Evolutionary conservation across 2,888 invertebrate species (phyloP), one percentile per base, ranked within the genome.

Genomic region (Lasioglossum malachurum): DNA sequence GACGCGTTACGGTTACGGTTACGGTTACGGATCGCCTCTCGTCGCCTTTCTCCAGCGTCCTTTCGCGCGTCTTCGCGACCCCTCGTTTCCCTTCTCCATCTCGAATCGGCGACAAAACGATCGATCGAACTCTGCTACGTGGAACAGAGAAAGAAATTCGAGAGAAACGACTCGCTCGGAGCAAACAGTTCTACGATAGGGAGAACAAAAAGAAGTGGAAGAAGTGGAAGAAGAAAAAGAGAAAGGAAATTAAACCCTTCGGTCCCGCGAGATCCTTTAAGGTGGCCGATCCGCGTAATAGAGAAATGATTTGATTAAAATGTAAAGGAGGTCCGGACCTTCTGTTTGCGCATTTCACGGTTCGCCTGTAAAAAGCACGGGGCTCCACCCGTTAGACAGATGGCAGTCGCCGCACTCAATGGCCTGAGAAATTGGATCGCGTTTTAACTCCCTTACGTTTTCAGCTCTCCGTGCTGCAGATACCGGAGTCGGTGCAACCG

Each of bases 391-490:
- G 94, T 94, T 94, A 95, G 95, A 95, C 95, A 95, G 95, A 95
- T 95, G 95, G 95, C 93, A 95, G 94, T 94, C 94, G 94, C 94
- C 95, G 94, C 94, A 94, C 93, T 95, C 95, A 95, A 95, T 95
- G 95, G 95, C 94, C 95, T 95, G 95, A 95, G 94, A 95, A 95
- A 95, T 95, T 95, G 95, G 95, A 95, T 95, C 94, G 95, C 95
- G 93, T 95, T 95, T 95, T 94, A 94, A 95, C 95, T 95, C 95
- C 95, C 95, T 94, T 94, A 94, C 94, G 93, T 94, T 95, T 94
- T 93, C 91, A 91, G 92, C 91, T 90, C 91, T 90, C 87, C 90
- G 92, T 90, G 89, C 88, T 91, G 90, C 90, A 85, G 91, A 90
- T 90, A 84, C 41, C 44, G 35, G 35, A 60, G 60, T 31, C 60